Evolutionary conservation across 2,888 invertebrate genomes (phyloP).

Genomic region (Autographa pulchrina): DNA sequence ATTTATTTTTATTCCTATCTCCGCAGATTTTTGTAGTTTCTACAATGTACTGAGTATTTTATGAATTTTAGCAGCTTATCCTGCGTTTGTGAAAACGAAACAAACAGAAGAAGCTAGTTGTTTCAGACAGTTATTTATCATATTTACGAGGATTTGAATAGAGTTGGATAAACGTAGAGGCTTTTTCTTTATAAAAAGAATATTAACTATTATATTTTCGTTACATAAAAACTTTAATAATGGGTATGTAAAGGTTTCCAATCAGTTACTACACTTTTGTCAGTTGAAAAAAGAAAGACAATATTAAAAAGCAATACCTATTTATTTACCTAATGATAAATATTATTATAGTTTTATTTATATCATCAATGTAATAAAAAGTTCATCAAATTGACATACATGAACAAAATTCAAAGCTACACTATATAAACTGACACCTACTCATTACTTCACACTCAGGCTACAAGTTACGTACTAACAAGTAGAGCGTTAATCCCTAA

Average conservation of each 20-base stretch:
- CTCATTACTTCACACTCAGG: neutral
- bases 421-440: neutral
- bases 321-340: no score
- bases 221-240: no score
- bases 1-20: constrained; percentile 51
- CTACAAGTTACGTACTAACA: no score
- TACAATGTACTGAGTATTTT: constrained; percentile 24
- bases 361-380: no score
- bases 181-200: neutral
- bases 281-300: no score
- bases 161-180: neutral
- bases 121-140: neutral
- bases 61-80: constrained; percentile 26
- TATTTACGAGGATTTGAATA: neutral
- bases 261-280: no score
- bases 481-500: constrained; percentile 6
- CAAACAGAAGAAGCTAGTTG: neutral
- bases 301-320: no score
- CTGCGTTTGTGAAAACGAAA: neutral
- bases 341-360: no score
- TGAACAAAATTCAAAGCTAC: no score
- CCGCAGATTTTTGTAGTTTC: constrained; percentile 36
- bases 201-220: no score
- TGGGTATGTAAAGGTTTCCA: no score
- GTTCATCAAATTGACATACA: no score